These are phyloP conservation scores for Chymomyza procnemis DNA, from an alignment of 2,888 invertebrate genomes.

Conservation along the genomic window DNA sequence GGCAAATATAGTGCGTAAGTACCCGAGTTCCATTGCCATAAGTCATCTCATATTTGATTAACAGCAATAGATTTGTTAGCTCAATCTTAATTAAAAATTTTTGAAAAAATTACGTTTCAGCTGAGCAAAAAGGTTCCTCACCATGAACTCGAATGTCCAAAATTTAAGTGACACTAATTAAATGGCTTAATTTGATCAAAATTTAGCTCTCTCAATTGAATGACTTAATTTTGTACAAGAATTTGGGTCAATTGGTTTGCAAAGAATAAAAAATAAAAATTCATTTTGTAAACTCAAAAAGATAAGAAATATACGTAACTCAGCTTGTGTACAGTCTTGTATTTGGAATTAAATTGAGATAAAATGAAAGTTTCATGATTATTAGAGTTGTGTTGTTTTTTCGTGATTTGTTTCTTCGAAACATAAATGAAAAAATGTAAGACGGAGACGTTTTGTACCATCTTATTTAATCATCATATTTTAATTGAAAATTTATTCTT, in stretches of 20 bases:
- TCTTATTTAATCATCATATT: too few relatives aligned
- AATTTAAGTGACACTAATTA: constrained; percentile 48
- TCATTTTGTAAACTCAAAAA: neutral
- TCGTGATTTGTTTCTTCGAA: too few relatives aligned
- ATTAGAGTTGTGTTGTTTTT: too few relatives aligned
- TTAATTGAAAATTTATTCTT: too few relatives aligned
- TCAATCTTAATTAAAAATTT: neutral
- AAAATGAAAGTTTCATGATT: too few relatives aligned
- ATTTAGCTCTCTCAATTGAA: constrained; percentile 36
- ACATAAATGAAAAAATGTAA: too few relatives aligned
- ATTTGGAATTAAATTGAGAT: too few relatives aligned
- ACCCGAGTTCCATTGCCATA: neutral
- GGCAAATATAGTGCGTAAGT: neutral
- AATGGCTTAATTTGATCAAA: neutral
- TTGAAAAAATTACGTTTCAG: neutral
- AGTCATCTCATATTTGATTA: neutral
- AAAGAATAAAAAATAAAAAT: neutral
- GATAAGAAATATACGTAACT: neutral
- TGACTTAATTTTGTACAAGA: constrained; percentile 50
- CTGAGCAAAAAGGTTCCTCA: neutral
- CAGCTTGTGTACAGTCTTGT: too few relatives aligned
- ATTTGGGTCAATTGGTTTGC: constrained; percentile 31
- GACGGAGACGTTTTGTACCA: too few relatives aligned
- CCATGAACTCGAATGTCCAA: neutral
- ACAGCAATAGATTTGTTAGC: neutral